phyloP scores from a whole-genome alignment of 2,797 vertebrate genomes.

The Thaleichthys pacificus region DNA sequence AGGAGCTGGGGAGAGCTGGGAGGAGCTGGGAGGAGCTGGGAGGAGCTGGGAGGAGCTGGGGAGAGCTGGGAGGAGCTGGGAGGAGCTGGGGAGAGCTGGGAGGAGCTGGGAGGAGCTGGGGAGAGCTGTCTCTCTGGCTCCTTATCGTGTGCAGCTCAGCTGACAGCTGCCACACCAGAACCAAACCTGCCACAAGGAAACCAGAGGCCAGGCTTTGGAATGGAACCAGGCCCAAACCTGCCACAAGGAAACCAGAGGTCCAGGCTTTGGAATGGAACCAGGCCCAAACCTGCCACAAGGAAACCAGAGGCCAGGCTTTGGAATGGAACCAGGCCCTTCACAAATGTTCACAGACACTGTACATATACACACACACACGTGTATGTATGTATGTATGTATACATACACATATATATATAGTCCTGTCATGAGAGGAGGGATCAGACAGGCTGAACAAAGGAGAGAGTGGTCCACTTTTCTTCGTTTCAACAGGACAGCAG shows the following conservation, averaged over 20 bases:
- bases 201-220: not conserved
- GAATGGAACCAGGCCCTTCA: not conserved
- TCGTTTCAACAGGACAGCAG: too few species aligned
- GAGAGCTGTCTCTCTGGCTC: not conserved
- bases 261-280: not conserved
- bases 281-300: too few species aligned
- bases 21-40: not conserved
- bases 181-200: not conserved
- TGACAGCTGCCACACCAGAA: conserved; percentile 5
- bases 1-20: not conserved
- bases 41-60: not conserved
- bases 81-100: not conserved
- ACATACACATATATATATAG: too few species aligned
- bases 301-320: not conserved
- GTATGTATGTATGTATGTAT: too few species aligned
- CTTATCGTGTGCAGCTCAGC: conserved; percentile 4
- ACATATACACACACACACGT: too few species aligned
- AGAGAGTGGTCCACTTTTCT: too few species aligned
- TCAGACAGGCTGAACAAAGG: too few species aligned
- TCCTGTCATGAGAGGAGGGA: too few species aligned
- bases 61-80: not conserved
- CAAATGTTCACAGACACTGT: not conserved
- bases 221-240: not conserved
- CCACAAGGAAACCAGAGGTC: not conserved
- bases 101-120: too few species aligned